phyloP scores from a whole-genome alignment of 1,140 invertebrate species.

The Chelonus insularis region DNA sequence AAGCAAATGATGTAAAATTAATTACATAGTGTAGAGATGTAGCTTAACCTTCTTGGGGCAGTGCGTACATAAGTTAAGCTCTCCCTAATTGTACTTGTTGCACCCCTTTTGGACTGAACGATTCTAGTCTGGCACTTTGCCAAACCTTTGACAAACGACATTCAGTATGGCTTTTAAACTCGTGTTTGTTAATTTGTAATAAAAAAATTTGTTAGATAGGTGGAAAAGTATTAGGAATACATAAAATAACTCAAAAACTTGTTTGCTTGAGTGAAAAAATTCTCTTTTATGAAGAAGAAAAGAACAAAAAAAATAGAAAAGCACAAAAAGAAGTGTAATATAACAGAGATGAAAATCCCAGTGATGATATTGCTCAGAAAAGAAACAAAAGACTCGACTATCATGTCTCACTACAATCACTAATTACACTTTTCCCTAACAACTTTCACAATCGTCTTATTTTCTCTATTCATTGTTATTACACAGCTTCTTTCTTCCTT shows the following conservation, averaged over 20 bases:
- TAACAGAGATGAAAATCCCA: conserved; percentile 9
- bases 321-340: background rate
- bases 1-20: background rate
- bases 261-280: background rate
- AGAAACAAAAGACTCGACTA: background rate
- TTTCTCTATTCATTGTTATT: no score
- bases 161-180: conserved; percentile 8
- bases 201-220: conserved; percentile 1
- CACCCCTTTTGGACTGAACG: conserved; percentile 3
- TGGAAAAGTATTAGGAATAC: background rate
- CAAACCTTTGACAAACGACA: conserved; percentile 29
- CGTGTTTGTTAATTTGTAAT: conserved; percentile 9
- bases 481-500: no score
- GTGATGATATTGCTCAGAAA: background rate
- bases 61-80: conserved; percentile 23
- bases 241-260: background rate
- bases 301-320: background rate
- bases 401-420: background rate
- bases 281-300: background rate
- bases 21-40: background rate
- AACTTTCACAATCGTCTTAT: no score
- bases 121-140: conserved; percentile 12
- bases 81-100: conserved; percentile 30
- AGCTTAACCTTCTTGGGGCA: conserved; percentile 12
- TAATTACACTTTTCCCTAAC: conserved; percentile 1